Base-by-base conservation (phyloP, 2,888 invertebrate genomes). In the Galeopsomyia nigrocyanea region DNA sequence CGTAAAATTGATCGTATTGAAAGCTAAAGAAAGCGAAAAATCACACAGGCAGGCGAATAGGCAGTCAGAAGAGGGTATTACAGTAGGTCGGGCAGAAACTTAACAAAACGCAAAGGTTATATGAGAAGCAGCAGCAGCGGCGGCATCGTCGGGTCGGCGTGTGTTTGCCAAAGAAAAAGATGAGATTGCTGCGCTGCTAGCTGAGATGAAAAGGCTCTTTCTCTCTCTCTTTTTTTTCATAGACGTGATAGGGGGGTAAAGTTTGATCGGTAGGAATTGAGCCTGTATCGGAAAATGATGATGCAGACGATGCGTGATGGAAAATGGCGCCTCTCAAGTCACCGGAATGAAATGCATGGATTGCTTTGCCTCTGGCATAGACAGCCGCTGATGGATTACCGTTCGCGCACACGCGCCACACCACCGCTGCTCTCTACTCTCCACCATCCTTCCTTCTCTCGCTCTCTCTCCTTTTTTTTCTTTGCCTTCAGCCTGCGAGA, bases 331-430 rank as follows among this genome's bases (percentile, higher is more conserved):
- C 31, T 46, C n/a, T 79, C 80, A 81, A 85, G 84, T 83, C 82
- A 80, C 82, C 79, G 83, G 83, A 84, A 83, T 82, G 83, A 83
- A 84, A 85, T 84, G 84, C 85, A 83, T 82, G 82, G 84, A 85
- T 85, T 84, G 84, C 81, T 84, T 84, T 83, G 82, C 84, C 83
- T 82, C 81, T 83, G 84, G 79, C 79, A 83, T 82, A 83, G 85
- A 85, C 85, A 85, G 84, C 79, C 70, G 75, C 81, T 85, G 85
- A 85, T 85, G 84, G 85, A 85, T 85, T 85, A 82, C 84, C 80
- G 78, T 79, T 14, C 22, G 13, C 21, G 21, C 13, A 21, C 55
- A 21, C 21, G 49, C 2, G 16, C 9, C 26, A 5, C 13, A 7
- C 39, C 39, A 10, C 39, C 39, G 39, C n/a, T n/a, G n/a, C n/a